These are phyloP conservation scores for Octodonta nipae DNA, from an alignment of 2,888 invertebrate genomes.

Conservation along the genomic window DNA sequence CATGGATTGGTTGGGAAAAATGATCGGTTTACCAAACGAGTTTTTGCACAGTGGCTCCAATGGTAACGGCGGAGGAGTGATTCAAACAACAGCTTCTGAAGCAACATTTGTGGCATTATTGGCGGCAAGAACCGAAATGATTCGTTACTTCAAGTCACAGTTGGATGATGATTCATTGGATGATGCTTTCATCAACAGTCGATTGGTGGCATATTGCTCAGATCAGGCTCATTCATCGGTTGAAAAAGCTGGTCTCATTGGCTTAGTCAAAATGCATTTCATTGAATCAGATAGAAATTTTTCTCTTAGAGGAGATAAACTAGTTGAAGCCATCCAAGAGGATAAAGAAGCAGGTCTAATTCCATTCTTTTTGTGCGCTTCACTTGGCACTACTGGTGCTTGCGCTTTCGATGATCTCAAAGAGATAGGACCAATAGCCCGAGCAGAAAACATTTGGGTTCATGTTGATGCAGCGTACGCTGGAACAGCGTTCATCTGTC, in stretches of 20 bases:
- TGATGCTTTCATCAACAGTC: too few species aligned
- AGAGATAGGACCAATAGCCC: conserved; percentile 52
- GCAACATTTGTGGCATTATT: too few species aligned
- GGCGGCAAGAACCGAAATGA: too few species aligned
- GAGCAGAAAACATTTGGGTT: conserved; percentile 77
- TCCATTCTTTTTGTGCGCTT: conserved; percentile 88
- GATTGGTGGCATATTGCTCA: conserved; percentile 92
- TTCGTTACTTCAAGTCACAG: too few species aligned
- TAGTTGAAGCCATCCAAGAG: conserved; percentile 63
- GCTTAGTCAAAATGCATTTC: conserved; percentile 82
- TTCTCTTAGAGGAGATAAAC: conserved; percentile 66
- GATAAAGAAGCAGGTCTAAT: conserved; percentile 75
- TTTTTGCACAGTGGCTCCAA: conserved; percentile 74
- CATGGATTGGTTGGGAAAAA: conserved; percentile 96
- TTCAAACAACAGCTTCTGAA: conserved; percentile 75
- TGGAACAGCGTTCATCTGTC: conserved; percentile 89
- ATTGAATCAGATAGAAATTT: conserved; percentile 78
- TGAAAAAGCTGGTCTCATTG: conserved; percentile 89
- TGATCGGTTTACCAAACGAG: conserved; percentile 87
- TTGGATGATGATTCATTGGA: too few species aligned
- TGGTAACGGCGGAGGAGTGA: conserved; percentile 76
- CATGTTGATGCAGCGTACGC: conserved; percentile 98
- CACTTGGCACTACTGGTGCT: conserved; percentile 91
- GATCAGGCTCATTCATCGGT: conserved; percentile 96
- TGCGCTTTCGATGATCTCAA: conserved; percentile 90